Evolutionary conservation across 2,888 invertebrate genomes (phyloP).

Genomic region (Pilophorus perplexus): DNA sequence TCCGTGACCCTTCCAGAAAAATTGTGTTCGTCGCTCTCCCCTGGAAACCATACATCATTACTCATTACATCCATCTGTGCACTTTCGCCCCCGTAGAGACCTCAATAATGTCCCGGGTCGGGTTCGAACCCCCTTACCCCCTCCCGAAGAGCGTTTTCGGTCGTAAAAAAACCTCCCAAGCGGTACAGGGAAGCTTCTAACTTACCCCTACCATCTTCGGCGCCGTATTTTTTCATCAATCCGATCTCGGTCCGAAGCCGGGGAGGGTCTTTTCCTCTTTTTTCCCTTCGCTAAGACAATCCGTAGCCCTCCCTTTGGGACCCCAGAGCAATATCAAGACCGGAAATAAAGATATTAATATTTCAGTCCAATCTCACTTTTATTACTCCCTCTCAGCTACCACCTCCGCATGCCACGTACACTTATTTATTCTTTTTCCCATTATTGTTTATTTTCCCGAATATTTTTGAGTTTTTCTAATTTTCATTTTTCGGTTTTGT

Average conservation of each 20-base stretch:
- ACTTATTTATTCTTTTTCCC: slow-evolving; percentile 35
- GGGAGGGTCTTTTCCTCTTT: slow-evolving; percentile 2
- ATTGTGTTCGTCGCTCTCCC: too few relatives aligned
- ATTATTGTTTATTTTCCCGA: slow-evolving; percentile 18
- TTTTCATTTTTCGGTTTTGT: slow-evolving; percentile 34
- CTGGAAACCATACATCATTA: slow-evolving; percentile 33
- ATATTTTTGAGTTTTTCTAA: slow-evolving; percentile 29
- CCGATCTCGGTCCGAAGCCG: background rate
- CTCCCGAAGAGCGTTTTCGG: background rate
- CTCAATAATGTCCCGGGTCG: slow-evolving; percentile 29
- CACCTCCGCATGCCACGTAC: slow-evolving; percentile 39
- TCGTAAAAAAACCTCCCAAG: slow-evolving; percentile 22
- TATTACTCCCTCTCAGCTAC: slow-evolving; percentile 13
- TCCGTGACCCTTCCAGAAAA: too few relatives aligned
- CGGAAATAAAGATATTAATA: slow-evolving; percentile 43
- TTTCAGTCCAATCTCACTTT: slow-evolving; percentile 41
- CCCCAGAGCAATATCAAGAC: slow-evolving; percentile 33
- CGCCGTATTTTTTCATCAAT: slow-evolving; percentile 37
- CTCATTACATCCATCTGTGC: slow-evolving; percentile 40
- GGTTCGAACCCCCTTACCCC: background rate
- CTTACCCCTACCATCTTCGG: background rate
- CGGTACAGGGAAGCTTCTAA: background rate
- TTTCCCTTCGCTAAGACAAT: background rate
- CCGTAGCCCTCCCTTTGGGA: slow-evolving; percentile 16
- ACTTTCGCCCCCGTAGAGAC: background rate